A percentile compares a stretch with the other conserved stretches of the same genome.
phyloP scores from a whole-genome alignment of 2,113 vertebrate genomes.

The Corydoras sp. region DNA sequence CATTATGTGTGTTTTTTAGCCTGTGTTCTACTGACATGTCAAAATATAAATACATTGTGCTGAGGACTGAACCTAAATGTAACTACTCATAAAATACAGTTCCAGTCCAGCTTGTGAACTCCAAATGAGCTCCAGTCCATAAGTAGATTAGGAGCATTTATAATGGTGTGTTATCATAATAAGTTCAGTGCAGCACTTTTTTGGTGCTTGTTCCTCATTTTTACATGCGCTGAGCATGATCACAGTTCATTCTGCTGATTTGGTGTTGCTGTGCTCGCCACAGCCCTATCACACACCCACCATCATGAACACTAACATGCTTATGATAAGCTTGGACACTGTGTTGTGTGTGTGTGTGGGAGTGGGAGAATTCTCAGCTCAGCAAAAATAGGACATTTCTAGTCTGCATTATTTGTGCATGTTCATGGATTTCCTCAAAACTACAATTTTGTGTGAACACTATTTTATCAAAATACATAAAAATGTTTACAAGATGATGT shows the following conservation, averaged over 20 bases:
- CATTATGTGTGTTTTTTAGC: no score
- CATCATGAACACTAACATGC: slow-evolving; percentile 99
- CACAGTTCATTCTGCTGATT: slow-evolving; percentile 99
- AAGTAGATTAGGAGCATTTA: slow-evolving; percentile 99
- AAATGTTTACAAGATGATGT: no score
- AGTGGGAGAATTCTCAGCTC: slow-evolving; percentile 87
- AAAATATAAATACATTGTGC: no score
- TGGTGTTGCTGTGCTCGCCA: slow-evolving; percentile 82
- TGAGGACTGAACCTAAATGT: no score
- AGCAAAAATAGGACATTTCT: slow-evolving; percentile 82
- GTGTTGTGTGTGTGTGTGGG: slow-evolving; percentile 39
- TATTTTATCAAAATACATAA: no score
- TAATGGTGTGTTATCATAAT: slow-evolving; percentile 99
- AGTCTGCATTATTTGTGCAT: slow-evolving; percentile 55
- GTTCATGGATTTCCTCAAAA: slow-evolving; percentile 56
- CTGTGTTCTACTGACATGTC: no score
- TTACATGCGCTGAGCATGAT: slow-evolving; percentile 89
- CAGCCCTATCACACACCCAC: slow-evolving; percentile 81
- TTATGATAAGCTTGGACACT: slow-evolving; percentile 96
- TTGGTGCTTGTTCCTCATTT: slow-evolving; percentile 73
- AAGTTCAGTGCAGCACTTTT: slow-evolving; percentile 93
- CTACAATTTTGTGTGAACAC: no score
- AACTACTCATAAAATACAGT: no score
- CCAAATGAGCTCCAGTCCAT: slow-evolving; percentile 53
- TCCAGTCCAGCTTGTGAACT: no score